phyloP scores from a whole-genome alignment of 1,140 invertebrate genomes.

The Caenorhabditis elegans region DNA sequence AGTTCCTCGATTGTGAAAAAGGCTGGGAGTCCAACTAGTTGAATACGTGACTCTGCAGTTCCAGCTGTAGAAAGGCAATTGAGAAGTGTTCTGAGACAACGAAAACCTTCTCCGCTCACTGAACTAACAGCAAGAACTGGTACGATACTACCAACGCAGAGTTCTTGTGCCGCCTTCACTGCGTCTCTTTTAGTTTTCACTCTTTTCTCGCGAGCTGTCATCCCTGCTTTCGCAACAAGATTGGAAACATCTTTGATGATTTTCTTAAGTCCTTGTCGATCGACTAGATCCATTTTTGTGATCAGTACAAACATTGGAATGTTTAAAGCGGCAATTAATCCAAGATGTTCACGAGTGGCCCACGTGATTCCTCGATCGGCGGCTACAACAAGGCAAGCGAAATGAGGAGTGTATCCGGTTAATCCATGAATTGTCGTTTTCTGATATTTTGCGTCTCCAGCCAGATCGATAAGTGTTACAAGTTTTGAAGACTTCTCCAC shows the following conservation, averaged over 20 bases:
- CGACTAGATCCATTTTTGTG: conserved; percentile 80
- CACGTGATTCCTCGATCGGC: conserved; percentile 68
- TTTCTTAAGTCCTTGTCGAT: conserved; percentile 70
- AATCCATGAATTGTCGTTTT: conserved; percentile 90
- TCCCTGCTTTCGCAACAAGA: conserved; percentile 37
- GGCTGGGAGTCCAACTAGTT: conserved; percentile 71
- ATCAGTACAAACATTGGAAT: conserved; percentile 86
- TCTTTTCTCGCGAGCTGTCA: conserved; percentile 24
- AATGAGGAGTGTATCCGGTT: conserved; percentile 89
- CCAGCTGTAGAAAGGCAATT: conserved; percentile 46
- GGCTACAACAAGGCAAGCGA: conserved; percentile 80
- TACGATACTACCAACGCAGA: conserved; percentile 71
- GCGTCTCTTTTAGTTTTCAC: conserved; percentile 40
- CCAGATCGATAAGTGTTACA: conserved; percentile 91
- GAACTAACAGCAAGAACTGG: conserved; percentile 93
- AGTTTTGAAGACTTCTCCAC: conserved; percentile 85
- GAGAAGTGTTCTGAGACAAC: conserved; percentile 34
- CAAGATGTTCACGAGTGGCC: conserved; percentile 76
- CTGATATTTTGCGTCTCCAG: conserved; percentile 92
- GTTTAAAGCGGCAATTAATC: conserved; percentile 79
- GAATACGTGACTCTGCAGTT: conserved; percentile 27
- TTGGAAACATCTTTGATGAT: conserved; percentile 27
- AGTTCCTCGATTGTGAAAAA: conserved; percentile 92
- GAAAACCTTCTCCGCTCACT: conserved; percentile 76
- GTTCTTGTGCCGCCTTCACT: conserved; percentile 48